Base-by-base conservation (phyloP, 2,888 invertebrate species). In the Laothoe populi region DNA sequence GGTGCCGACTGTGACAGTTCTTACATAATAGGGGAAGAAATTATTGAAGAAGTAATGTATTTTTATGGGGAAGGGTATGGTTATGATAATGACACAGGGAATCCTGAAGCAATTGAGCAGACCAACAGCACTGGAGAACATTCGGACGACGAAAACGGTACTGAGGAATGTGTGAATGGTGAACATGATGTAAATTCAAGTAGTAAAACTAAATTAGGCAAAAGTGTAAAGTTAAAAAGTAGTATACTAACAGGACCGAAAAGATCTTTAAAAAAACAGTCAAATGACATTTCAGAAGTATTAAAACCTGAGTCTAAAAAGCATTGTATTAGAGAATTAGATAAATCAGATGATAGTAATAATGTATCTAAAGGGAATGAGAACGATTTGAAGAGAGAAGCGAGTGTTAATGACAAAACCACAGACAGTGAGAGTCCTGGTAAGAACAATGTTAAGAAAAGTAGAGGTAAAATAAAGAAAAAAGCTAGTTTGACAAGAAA, bases 11-110 rank as follows among this genome's bases (percentile, higher is more conserved):
- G 95, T 77, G 94, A 95, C 66, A 93, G 93, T 63, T 89, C 79
- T 64, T 90, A 86, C 73, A 44, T 44, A 19, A 75, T 88, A 63
- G 95, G 96, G 26, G 96, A 96, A 76, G 94, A 94, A 70, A 95
- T 97, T 61, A 95, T 95, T 75, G 97, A 97, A 85, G 94, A 95
- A 0, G 88, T 96, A 0, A 92, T 96, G 88, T 94, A 93, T 82
- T 93, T 97, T 77, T 94, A 91, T 71, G 97, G 96, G 0, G 95
- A 95, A 75, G 97, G 97, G 45, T 94, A 86, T 71, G 97, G 97
- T 4, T 88, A 82, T 21, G 95, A 96, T 31, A 96, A 96, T 79
- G 92, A 95, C 64, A 96, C 96, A 4, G 97, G 97, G 0, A 97
- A 97, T 85, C 94, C 91, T 46, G 91, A 89, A 71, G 74, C 73